Conservation (phyloP, 2,113 vertebrate genomes). For the Beaufortia kweichowensis region DNA sequence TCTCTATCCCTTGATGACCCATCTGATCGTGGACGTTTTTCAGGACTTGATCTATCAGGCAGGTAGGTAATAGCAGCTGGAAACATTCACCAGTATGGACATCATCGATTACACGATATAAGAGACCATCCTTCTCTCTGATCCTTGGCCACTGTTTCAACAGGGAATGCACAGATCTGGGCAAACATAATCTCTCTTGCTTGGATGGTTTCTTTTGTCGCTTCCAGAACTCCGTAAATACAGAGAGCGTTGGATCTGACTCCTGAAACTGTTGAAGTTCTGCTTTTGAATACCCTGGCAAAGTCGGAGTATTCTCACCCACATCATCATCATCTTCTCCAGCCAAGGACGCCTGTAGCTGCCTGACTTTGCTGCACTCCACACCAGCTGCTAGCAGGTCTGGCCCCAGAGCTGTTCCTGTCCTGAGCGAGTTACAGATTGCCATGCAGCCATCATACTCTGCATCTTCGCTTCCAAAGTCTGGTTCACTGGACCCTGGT, state of each 20-base stretch:
- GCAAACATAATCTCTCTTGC: background rate
- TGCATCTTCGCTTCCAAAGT: no score
- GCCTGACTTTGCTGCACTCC: no score
- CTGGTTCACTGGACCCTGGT: background rate
- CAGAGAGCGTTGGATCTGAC: background rate
- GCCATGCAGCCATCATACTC: no score
- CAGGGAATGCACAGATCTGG: background rate
- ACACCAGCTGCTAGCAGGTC: no score
- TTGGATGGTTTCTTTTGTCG: background rate
- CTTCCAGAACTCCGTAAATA: background rate
- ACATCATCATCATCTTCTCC: no score
- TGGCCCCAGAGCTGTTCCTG: no score
- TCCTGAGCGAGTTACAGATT: no score
- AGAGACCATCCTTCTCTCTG: background rate
- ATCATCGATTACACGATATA: background rate
- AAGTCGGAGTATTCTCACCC: no score
- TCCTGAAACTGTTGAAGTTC: background rate
- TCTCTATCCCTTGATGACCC: slow-evolving; percentile 20
- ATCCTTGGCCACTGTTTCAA: background rate
- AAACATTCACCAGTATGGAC: background rate
- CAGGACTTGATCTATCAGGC: background rate
- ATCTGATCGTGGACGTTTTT: slow-evolving; percentile 11
- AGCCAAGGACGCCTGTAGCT: no score
- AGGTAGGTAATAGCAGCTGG: background rate
- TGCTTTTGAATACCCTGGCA: no score